These are phyloP conservation scores for Diplolepis rosae DNA, from an alignment of 2,888 invertebrate species.

Conservation along the genomic window DNA sequence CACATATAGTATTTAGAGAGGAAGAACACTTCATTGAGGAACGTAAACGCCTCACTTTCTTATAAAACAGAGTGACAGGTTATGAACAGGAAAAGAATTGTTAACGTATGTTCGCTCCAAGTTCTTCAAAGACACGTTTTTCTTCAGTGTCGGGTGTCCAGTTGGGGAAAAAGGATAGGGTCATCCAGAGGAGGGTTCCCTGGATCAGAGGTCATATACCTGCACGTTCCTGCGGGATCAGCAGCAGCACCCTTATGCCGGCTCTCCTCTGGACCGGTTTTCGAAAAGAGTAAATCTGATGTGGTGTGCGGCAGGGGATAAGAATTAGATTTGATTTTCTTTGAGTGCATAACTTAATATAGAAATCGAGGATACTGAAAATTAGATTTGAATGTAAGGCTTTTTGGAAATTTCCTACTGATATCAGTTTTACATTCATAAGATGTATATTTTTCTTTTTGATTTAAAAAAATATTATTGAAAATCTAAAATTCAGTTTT, in stretches of 20 bases:
- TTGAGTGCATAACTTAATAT: not conserved
- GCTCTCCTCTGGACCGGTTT: slow-evolving; percentile 22
- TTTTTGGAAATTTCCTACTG: not conserved
- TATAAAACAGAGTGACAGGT: slow-evolving; percentile 22
- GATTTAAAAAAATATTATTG: too few relatives aligned
- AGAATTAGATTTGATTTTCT: slow-evolving; percentile 26
- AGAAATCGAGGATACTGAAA: not conserved
- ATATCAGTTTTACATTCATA: too few relatives aligned
- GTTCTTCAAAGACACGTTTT: slow-evolving; percentile 35
- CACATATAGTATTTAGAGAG: too few relatives aligned
- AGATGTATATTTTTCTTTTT: too few relatives aligned
- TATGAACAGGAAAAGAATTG: slow-evolving; percentile 38
- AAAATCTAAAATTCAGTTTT: too few relatives aligned
- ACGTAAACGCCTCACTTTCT: slow-evolving; percentile 28
- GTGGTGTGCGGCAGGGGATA: not conserved
- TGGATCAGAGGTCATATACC: slow-evolving; percentile 63
- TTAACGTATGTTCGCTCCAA: slow-evolving; percentile 39
- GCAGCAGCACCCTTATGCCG: not conserved
- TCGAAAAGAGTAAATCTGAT: slow-evolving; percentile 4
- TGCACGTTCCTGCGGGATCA: slow-evolving; percentile 58
- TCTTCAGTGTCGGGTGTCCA: slow-evolving; percentile 48
- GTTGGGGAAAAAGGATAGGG: slow-evolving; percentile 45
- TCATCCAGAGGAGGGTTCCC: slow-evolving; percentile 47
- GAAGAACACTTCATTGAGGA: slow-evolving; percentile 4
- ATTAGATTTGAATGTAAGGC: not conserved